Percentiles rank a stretch among this genome's conserved stretches.
Conservation (phyloP, 2,888 invertebrate species). For the Campoletis raptor region DNA sequence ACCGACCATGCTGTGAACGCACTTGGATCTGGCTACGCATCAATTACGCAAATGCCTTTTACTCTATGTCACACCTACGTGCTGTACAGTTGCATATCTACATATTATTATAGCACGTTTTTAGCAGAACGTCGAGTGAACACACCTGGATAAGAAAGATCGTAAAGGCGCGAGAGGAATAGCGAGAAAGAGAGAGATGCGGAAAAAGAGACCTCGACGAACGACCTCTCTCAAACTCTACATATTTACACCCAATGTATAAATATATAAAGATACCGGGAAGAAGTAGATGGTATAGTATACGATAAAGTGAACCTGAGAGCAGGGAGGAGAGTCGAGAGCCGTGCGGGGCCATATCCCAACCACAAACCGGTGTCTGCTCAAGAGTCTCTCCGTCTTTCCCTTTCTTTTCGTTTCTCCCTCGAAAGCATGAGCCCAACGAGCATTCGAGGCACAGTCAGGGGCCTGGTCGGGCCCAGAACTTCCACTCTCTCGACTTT, state of each 20-base stretch:
- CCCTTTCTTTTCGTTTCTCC: slow-evolving; percentile 59
- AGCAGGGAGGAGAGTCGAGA: slow-evolving; percentile 51
- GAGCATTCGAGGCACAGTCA: slow-evolving; percentile 57
- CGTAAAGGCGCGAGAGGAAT: slow-evolving; percentile 30
- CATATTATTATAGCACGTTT: slow-evolving; percentile 55
- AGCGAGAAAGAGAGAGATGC: slow-evolving; percentile 26
- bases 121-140: slow-evolving; percentile 40
- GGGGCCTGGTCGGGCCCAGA: slow-evolving; percentile 58
- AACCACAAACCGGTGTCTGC: slow-evolving; percentile 68
- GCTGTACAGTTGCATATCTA: slow-evolving; percentile 45
- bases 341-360: slow-evolving; percentile 57
- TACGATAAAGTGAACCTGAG: slow-evolving; percentile 53
- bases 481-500: slow-evolving; percentile 55
- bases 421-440: slow-evolving; percentile 43
- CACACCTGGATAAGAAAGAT: slow-evolving; percentile 62
- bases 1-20: slow-evolving; percentile 35
- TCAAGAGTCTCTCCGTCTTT: slow-evolving; percentile 51
- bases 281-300: slow-evolving; percentile 45
- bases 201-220: slow-evolving; percentile 69
- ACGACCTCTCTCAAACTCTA: slow-evolving; percentile 80
- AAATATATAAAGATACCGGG: slow-evolving; percentile 55
- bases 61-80: slow-evolving; percentile 43
- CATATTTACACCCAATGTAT: slow-evolving; percentile 32
- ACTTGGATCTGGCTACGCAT: slow-evolving; percentile 40
- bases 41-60: slow-evolving; percentile 35